Conservation (phyloP, 1,140 invertebrate species). For the Physella acuta region DNA sequence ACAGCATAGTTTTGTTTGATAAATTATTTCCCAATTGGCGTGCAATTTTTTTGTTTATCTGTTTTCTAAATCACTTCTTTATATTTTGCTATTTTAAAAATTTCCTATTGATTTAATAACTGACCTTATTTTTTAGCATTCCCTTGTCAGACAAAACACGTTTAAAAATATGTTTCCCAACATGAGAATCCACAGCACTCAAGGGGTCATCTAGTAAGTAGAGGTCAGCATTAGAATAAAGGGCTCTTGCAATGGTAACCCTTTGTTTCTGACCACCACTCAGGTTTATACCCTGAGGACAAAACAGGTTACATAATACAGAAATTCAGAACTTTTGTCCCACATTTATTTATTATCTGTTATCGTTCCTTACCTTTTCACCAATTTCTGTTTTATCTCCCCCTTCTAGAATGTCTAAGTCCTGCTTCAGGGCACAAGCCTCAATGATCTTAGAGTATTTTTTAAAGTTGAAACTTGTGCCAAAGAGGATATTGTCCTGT, state of each 20-base stretch:
- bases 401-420: slow-evolving; percentile 68
- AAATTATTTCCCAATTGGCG: too few relatives aligned
- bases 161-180: slow-evolving; percentile 53
- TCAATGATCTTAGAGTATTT: slow-evolving; percentile 61
- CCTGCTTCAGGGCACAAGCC: slow-evolving; percentile 66
- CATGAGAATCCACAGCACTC: slow-evolving; percentile 61
- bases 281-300: slow-evolving; percentile 77
- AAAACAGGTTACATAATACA: too few relatives aligned
- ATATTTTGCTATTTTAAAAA: too few relatives aligned
- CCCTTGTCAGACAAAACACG: slow-evolving; percentile 57
- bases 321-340: neutral
- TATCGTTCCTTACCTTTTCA: slow-evolving; percentile 38
- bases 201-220: slow-evolving; percentile 71
- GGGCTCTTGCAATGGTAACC: slow-evolving; percentile 74
- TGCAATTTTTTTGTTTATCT: too few relatives aligned
- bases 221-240: slow-evolving; percentile 66
- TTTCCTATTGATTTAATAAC: too few relatives aligned
- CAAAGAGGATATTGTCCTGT: slow-evolving; percentile 70
- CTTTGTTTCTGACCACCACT: slow-evolving; percentile 96
- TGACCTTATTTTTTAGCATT: slow-evolving; percentile 65
- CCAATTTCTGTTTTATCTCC: slow-evolving; percentile 68
- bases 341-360: neutral
- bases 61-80: too few relatives aligned
- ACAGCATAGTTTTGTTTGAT: too few relatives aligned
- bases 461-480: slow-evolving; percentile 56